Evolutionary conservation across 2,888 invertebrate genomes (phyloP).

Genomic region (Epinotia demarniana): DNA sequence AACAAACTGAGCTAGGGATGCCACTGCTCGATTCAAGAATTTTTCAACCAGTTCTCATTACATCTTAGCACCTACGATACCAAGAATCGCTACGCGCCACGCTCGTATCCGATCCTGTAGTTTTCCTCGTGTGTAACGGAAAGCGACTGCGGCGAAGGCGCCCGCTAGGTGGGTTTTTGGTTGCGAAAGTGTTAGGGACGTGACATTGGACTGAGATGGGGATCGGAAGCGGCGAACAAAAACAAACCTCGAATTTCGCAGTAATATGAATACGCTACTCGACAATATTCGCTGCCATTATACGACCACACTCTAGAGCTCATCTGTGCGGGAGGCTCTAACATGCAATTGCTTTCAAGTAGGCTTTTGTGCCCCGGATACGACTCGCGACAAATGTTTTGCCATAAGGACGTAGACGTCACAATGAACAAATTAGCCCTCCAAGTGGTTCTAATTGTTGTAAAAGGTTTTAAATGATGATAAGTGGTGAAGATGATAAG

Average conservation of each 20-base stretch:
- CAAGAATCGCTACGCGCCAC: too few species aligned
- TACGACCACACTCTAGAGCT: constrained; percentile 39
- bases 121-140: too few species aligned
- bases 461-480: constrained; percentile 43
- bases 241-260: neutral
- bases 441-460: constrained; percentile 42
- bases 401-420: constrained; percentile 41
- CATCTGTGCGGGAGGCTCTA: constrained; percentile 48
- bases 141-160: too few species aligned
- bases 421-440: constrained; percentile 45
- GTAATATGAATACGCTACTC: constrained; percentile 38
- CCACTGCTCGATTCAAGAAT: neutral
- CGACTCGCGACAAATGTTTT: constrained; percentile 51
- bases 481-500: constrained; percentile 1
- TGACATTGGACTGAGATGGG: neutral
- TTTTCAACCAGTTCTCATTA: neutral
- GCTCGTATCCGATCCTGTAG: too few species aligned
- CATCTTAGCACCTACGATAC: too few species aligned
- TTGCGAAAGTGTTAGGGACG: too few species aligned
- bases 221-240: neutral
- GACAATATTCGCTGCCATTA: constrained; percentile 43
- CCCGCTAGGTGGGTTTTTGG: too few species aligned
- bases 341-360: constrained; percentile 60
- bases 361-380: constrained; percentile 53
- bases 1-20: neutral